Evolutionary conservation across 2,888 invertebrate genomes (phyloP).

Genomic region (Parochlus steinenii): DNA sequence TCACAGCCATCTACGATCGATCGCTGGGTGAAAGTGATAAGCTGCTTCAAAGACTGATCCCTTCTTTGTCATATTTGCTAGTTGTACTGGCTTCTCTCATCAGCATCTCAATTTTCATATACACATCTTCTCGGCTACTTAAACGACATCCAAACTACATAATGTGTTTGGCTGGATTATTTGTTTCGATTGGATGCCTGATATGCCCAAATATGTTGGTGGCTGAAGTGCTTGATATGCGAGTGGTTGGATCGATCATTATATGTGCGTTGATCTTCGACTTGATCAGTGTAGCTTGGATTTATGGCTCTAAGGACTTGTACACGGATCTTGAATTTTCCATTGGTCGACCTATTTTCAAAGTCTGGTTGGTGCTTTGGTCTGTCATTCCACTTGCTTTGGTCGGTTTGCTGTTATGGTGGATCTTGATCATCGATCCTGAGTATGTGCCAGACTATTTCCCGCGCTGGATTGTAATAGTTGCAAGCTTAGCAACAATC

Average conservation of each 20-base stretch:
- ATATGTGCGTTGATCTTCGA: slow-evolving; percentile 28
- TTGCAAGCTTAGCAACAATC: slow-evolving; percentile 24
- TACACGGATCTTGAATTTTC: slow-evolving; percentile 31
- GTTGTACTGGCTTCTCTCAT: slow-evolving; percentile 26
- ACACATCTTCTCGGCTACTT: slow-evolving; percentile 27
- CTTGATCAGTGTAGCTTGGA: slow-evolving; percentile 28
- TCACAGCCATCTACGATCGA: slow-evolving; percentile 28
- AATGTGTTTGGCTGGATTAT: slow-evolving; percentile 25
- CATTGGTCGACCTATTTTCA: slow-evolving; percentile 28
- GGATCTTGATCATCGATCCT: slow-evolving; percentile 24
- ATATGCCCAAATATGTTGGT: slow-evolving; percentile 26
- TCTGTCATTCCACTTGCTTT: slow-evolving; percentile 26
- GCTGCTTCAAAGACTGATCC: slow-evolving; percentile 19
- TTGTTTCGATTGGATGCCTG: slow-evolving; percentile 24
- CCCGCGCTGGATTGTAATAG: slow-evolving; percentile 29
- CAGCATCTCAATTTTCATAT: slow-evolving; percentile 25
- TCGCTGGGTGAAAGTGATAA: slow-evolving; percentile 19
- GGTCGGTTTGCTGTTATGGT: slow-evolving; percentile 28
- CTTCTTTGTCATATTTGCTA: slow-evolving; percentile 23
- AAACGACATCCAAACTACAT: slow-evolving; percentile 29
- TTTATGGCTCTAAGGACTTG: slow-evolving; percentile 30
- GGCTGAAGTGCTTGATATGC: slow-evolving; percentile 25
- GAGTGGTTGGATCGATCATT: slow-evolving; percentile 26
- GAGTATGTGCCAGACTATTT: slow-evolving; percentile 20
- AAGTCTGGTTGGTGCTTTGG: slow-evolving; percentile 28